A percentile compares a stretch with the other conserved stretches of the same genome.
These are phyloP conservation scores for Psococerastis gibbosa DNA, from an alignment of 2,888 invertebrate species.

Conservation along the genomic window DNA sequence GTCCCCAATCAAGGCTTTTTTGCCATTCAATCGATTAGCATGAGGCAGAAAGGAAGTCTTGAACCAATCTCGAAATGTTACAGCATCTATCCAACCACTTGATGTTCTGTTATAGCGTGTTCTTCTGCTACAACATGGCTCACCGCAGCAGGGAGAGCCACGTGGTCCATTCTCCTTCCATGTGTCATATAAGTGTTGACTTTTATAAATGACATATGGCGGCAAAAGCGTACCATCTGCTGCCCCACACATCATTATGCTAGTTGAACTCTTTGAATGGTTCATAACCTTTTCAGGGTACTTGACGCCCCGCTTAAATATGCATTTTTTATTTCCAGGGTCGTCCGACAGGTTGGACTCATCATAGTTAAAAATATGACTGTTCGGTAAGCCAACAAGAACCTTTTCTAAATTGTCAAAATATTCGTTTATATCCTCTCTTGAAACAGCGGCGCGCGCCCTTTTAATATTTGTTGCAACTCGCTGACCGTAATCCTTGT, in stretches of 20 bases:
- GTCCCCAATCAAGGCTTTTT: slow-evolving; percentile 21
- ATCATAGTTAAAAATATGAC: slow-evolving; percentile 22
- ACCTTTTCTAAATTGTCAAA: slow-evolving; percentile 17
- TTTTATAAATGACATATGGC: slow-evolving; percentile 23
- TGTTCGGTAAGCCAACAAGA: slow-evolving; percentile 16
- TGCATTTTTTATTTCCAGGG: slow-evolving; percentile 20
- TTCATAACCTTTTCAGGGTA: slow-evolving; percentile 22
- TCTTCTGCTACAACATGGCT: slow-evolving; percentile 15
- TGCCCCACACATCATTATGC: slow-evolving; percentile 23
- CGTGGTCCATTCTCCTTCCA: slow-evolving; percentile 21
- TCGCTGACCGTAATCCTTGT: not conserved
- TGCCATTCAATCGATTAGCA: slow-evolving; percentile 15
- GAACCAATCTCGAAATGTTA: slow-evolving; percentile 22
- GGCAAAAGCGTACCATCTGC: slow-evolving; percentile 22
- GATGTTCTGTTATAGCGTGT: slow-evolving; percentile 17
- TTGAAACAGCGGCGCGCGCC: not conserved
- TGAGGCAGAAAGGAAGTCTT: slow-evolving; percentile 17
- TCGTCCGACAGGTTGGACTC: slow-evolving; percentile 23
- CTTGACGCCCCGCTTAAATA: slow-evolving; percentile 20
- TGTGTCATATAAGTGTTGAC: slow-evolving; percentile 18
- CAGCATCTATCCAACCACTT: slow-evolving; percentile 22
- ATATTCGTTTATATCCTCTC: slow-evolving; percentile 11
- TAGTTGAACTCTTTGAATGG: slow-evolving; percentile 20
- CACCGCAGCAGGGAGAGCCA: slow-evolving; percentile 15
- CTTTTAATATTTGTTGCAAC: not conserved